These are phyloP conservation scores for Drosophila persimilis DNA, from an alignment of 1,140 invertebrate species.

Conservation along the genomic window DNA sequence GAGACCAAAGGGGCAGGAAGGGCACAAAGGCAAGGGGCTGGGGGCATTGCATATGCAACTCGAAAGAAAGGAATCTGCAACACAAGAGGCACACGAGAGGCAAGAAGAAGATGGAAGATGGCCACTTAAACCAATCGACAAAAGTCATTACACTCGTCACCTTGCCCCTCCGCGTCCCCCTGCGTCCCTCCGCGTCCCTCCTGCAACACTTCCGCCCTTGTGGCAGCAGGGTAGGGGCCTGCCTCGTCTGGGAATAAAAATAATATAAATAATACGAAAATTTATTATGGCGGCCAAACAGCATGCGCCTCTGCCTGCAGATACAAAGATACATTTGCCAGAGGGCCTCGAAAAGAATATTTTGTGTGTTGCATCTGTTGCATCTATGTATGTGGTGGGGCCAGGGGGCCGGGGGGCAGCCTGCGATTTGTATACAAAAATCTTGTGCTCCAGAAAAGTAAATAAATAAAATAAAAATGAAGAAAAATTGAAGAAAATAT, in stretches of 20 bases:
- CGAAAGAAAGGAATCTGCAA: no score
- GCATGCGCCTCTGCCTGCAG: constrained; percentile 37
- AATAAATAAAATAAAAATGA: constrained; percentile 80
- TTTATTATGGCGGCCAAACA: constrained; percentile 58
- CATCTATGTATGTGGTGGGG: constrained; percentile 35
- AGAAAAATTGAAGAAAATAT: constrained; percentile 49
- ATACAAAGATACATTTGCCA: constrained; percentile 15
- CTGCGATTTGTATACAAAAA: constrained; percentile 51
- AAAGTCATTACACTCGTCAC: constrained; percentile 81
- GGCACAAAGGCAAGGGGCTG: no score
- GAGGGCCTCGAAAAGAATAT: background rate
- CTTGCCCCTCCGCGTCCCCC: constrained; percentile 18
- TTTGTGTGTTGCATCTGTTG: constrained; percentile 34
- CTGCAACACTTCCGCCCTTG: constrained; percentile 67
- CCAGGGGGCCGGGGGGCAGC: background rate
- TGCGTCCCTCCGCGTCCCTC: constrained; percentile 15
- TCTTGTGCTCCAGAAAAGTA: constrained; percentile 48
- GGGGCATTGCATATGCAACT: no score
- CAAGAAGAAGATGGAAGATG: constrained; percentile 50
- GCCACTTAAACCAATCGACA: constrained; percentile 81
- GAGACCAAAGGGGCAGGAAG: constrained; percentile 10
- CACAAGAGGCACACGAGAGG: no score
- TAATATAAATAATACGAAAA: constrained; percentile 76
- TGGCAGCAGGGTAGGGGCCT: no score
- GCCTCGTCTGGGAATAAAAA: constrained; percentile 34